Conservation (phyloP, 2,888 invertebrate species). For the Zygothrica quintamaculata region DNA sequence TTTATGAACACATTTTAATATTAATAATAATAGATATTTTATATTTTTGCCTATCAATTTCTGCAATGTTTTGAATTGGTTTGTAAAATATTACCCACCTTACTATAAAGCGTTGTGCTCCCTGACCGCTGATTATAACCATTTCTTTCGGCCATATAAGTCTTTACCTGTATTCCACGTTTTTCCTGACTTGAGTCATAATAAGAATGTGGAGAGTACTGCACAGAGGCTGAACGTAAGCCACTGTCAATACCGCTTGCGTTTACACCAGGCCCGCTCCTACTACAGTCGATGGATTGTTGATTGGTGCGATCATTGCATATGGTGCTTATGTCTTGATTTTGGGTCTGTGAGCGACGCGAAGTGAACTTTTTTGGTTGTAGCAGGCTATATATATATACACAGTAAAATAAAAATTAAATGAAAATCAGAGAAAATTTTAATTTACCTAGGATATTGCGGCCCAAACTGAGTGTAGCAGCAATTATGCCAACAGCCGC, state of each 20-base stretch:
- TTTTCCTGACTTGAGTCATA: slow-evolving; percentile 85
- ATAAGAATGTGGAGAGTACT: slow-evolving; percentile 85
- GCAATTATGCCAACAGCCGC: slow-evolving; percentile 97
- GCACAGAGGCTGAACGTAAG: slow-evolving; percentile 83
- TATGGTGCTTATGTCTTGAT: slow-evolving; percentile 84
- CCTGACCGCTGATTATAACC: slow-evolving; percentile 90
- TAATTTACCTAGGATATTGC: slow-evolving; percentile 95
- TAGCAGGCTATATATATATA: slow-evolving; percentile 86
- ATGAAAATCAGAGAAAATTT: background rate
- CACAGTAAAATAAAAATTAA: background rate
- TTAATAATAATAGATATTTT: no score
- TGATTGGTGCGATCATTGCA: slow-evolving; percentile 85
- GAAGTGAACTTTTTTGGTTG: slow-evolving; percentile 89
- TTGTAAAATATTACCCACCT: slow-evolving; percentile 88
- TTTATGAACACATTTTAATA: no score
- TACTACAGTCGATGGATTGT: slow-evolving; percentile 83
- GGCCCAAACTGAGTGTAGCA: slow-evolving; percentile 98
- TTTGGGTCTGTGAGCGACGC: slow-evolving; percentile 86
- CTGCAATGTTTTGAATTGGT: slow-evolving; percentile 58
- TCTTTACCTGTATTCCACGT: slow-evolving; percentile 96
- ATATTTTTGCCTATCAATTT: slow-evolving; percentile 57
- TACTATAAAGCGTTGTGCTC: slow-evolving; percentile 91
- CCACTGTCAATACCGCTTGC: slow-evolving; percentile 60
- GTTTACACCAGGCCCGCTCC: slow-evolving; percentile 73
- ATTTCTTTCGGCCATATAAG: slow-evolving; percentile 97